Conservation (phyloP, 1,140 invertebrate species). For the Elymnias hypermnestra region DNA sequence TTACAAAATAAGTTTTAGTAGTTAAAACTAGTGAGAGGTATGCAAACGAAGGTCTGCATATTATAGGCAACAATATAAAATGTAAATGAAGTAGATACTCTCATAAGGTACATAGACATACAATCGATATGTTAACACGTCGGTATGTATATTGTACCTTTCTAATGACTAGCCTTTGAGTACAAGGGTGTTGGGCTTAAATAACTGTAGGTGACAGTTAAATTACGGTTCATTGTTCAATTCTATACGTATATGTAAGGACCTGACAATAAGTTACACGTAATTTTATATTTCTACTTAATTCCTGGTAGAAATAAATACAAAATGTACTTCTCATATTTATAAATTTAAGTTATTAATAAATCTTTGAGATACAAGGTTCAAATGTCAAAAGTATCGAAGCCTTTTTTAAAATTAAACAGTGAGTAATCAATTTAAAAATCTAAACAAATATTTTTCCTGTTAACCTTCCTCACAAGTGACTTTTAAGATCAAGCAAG, state of each 20-base stretch:
- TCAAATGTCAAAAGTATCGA: too few relatives aligned
- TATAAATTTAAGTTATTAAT: too few relatives aligned
- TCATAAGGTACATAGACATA: constrained; percentile 19
- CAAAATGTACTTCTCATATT: too few relatives aligned
- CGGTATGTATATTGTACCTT: constrained; percentile 38
- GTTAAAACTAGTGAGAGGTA: constrained; percentile 20
- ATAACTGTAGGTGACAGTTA: constrained; percentile 9
- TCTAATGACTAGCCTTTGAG: constrained; percentile 37
- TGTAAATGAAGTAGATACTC: constrained; percentile 17
- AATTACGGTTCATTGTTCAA: constrained; percentile 14
- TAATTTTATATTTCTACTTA: too few relatives aligned
- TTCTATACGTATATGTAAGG: neutral
- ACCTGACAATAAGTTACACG: too few relatives aligned
- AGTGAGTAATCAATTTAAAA: too few relatives aligned
- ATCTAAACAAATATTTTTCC: constrained; percentile 4
- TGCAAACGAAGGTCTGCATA: constrained; percentile 19
- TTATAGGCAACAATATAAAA: constrained; percentile 18
- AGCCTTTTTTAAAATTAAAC: too few relatives aligned
- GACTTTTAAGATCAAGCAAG: constrained; percentile 12
- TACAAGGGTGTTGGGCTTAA: constrained; percentile 25
- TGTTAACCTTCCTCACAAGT: constrained; percentile 6
- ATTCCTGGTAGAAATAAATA: too few relatives aligned
- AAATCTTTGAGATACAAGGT: too few relatives aligned
- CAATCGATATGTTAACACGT: constrained; percentile 21
- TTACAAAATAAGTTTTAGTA: constrained; percentile 10